Conservation (phyloP, 1,140 invertebrate genomes). For the Ceratina calcarata region DNA sequence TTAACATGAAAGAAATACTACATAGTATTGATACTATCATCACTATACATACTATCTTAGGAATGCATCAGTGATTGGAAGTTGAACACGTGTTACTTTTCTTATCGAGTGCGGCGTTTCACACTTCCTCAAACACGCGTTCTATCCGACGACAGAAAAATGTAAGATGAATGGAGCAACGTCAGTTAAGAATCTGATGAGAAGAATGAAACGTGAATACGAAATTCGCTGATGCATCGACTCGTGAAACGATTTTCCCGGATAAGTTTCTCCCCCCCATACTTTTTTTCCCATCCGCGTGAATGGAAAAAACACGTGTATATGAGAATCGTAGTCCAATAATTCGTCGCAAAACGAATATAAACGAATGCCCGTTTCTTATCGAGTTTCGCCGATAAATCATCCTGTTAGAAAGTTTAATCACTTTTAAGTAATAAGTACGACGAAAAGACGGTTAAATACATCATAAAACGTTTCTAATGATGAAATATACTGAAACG, state of each 20-base stretch:
- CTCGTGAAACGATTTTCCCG: background rate
- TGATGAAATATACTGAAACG: background rate
- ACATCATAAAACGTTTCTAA: background rate
- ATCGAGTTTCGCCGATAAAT: slow-evolving; percentile 36
- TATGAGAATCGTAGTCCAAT: slow-evolving; percentile 8
- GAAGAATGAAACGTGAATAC: background rate
- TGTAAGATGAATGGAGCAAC: background rate
- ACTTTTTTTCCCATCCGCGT: background rate
- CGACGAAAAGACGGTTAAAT: background rate
- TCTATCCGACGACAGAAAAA: background rate
- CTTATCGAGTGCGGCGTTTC: slow-evolving; percentile 39
- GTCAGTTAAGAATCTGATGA: background rate
- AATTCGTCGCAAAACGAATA: slow-evolving; percentile 4
- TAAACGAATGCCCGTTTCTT: background rate
- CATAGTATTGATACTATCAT: background rate
- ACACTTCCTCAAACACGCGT: slow-evolving; percentile 34
- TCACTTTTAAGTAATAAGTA: background rate
- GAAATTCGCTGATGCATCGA: background rate
- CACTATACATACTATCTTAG: no score
- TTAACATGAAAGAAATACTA: background rate
- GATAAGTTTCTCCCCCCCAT: background rate
- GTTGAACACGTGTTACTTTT: slow-evolving; percentile 41
- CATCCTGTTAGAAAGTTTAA: slow-evolving; percentile 32
- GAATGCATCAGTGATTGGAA: slow-evolving; percentile 39
- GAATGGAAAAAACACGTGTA: background rate